Base-by-base conservation (phyloP, 2,113 vertebrate genomes). In the Festucalex cinctus region DNA sequence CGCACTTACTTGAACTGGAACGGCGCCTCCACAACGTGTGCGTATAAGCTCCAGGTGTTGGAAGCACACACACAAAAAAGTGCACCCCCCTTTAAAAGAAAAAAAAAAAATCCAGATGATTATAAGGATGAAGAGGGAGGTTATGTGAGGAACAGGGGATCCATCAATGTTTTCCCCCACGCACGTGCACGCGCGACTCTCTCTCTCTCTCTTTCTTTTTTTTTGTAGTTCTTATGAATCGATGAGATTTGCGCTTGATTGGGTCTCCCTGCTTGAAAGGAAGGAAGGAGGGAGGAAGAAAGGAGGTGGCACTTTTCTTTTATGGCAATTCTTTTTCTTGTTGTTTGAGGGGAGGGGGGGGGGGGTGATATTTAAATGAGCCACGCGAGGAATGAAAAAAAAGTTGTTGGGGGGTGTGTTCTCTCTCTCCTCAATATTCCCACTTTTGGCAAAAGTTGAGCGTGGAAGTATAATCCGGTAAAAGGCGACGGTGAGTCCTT, bases 161-260 rank as follows among this genome's bases (percentile, higher is more conserved):
- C 54, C 51, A 54, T 54, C 51, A 54, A 26, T 26, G 51, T 24
- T 6, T 10, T 13, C 22, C 51, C 51, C 51, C 58, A 12, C 19
- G 19, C 58, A 59, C 56, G 35, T 59, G 57, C 51, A 54, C 54
- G 54, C 14, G 54, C 54, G 14, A 22, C 19, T 39, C 58, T 22
- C 35, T 28, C 17, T 16, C 16, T 37, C 5, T 60, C 32, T 37
- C 32, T 60, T n/a, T 36, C 3, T 41, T 12, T 37, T 26, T 54
- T 13, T 54, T 32, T 32, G 32, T n/a, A 43, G 22, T 62, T 16
- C 37, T 26, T 39, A 22, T 22, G 59, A 41, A 41, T 96, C 94
- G 95, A 96, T 95, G 94, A 91, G 92, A 93, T 94, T 90, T 88
- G 94, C 83, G 93, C 91, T 95, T 94, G 95, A 96, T 96, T 95